Conservation (phyloP, 2,113 vertebrate species). For the Thermophis baileyi region DNA sequence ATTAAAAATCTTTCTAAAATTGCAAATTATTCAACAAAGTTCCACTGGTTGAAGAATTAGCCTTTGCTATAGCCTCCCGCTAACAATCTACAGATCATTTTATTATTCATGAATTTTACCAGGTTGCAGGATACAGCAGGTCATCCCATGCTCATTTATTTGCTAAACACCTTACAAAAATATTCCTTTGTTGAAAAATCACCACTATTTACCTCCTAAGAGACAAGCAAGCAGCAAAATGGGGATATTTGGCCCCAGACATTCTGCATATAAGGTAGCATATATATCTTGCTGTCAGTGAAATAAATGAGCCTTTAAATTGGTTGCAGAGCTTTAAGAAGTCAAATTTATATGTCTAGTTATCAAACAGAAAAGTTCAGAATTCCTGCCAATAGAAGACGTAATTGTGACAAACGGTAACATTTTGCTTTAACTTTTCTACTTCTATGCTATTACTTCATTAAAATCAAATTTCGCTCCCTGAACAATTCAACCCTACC, state of each 20-base stretch:
- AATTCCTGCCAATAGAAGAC: constrained; percentile 79
- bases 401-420: constrained; percentile 84
- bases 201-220: constrained; percentile 74
- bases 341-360: constrained; percentile 85
- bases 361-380: constrained; percentile 84
- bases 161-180: constrained; percentile 75
- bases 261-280: constrained; percentile 68
- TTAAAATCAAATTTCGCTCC: constrained; percentile 40
- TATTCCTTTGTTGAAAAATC: constrained; percentile 76
- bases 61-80: constrained; percentile 70
- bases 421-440: constrained; percentile 77
- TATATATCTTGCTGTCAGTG: constrained; percentile 82
- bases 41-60: constrained; percentile 78
- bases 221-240: constrained; percentile 74
- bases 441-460: constrained; percentile 60
- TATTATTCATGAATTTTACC: constrained; percentile 81
- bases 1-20: constrained; percentile 78
- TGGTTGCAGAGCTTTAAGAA: constrained; percentile 82
- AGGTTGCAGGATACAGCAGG: constrained; percentile 78
- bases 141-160: constrained; percentile 79
- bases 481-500: not conserved
- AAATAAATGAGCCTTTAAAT: constrained; percentile 86
- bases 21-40: constrained; percentile 77
- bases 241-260: constrained; percentile 75
- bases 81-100: constrained; percentile 83